These are phyloP conservation scores for Tragelaphus scriptus DNA, from an alignment of 2,113 vertebrate genomes.

Conservation along the genomic window DNA sequence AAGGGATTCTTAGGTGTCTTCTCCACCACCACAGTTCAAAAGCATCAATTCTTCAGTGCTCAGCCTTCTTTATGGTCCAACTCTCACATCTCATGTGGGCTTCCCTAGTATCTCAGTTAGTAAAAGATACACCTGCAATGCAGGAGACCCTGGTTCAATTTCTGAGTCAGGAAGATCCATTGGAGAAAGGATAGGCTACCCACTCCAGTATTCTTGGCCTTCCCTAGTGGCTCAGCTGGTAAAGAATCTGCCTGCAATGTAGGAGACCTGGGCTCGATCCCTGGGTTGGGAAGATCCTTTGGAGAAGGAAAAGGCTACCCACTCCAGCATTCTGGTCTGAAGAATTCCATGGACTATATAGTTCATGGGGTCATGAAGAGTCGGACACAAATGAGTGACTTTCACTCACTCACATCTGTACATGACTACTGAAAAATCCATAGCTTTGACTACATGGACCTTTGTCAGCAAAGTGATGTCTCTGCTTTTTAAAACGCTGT, in stretches of 20 bases:
- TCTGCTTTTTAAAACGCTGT: neutral
- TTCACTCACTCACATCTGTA: neutral
- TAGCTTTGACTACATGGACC: neutral
- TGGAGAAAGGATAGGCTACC: neutral
- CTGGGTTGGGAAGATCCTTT: neutral
- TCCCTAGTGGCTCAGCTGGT: neutral
- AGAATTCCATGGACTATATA: neutral
- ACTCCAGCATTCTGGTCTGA: neutral
- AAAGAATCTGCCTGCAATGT: neutral
- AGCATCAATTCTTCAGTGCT: neutral
- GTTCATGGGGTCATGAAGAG: neutral
- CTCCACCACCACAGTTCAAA: neutral
- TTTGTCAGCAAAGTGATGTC: neutral
- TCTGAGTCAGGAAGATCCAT: neutral
- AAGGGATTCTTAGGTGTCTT: neutral
- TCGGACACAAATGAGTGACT: neutral
- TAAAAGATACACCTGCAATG: neutral
- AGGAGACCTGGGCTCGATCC: neutral
- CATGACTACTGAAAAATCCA: neutral
- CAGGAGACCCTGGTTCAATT: neutral
- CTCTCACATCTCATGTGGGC: neutral
- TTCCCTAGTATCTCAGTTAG: neutral
- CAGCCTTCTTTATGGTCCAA: neutral
- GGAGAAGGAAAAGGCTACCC: neutral
- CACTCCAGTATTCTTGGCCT: neutral